Conservation (phyloP, 35 echinoderm and acorn worm species). For the Acanthaster planci region DNA sequence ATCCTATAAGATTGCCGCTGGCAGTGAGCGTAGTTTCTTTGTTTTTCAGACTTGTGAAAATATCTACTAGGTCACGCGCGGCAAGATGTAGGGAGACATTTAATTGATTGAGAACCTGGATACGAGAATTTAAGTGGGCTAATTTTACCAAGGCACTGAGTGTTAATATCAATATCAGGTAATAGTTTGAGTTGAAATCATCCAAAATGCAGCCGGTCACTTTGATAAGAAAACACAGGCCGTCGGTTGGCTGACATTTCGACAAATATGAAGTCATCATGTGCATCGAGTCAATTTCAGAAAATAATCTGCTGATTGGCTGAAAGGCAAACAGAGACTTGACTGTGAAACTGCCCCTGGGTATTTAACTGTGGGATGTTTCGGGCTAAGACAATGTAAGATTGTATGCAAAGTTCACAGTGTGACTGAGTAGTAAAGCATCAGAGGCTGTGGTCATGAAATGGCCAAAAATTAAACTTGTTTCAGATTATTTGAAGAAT, state of each 20-base stretch:
- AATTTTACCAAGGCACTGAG: not conserved
- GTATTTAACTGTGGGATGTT: too few species aligned
- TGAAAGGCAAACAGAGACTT: too few species aligned
- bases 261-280: not conserved
- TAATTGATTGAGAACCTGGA: constrained; percentile 9
- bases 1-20: not conserved
- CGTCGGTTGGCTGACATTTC: not conserved
- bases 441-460: too few species aligned
- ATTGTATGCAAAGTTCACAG: too few species aligned
- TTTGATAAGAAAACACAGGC: constrained; percentile 1
- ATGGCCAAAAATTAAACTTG: too few species aligned
- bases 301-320: too few species aligned
- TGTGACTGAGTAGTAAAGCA: too few species aligned
- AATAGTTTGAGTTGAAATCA: not conserved
- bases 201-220: not conserved
- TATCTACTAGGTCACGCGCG: constrained; percentile 4
- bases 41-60: constrained; percentile 12
- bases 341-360: too few species aligned
- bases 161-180: not conserved
- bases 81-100: not conserved
- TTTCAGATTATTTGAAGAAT: too few species aligned
- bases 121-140: constrained; percentile 6
- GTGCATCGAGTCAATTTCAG: too few species aligned
- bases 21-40: not conserved
- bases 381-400: too few species aligned